These are phyloP conservation scores for Tetragonula carbonaria DNA, from an alignment of 2,888 invertebrate species.

Conservation along the genomic window DNA sequence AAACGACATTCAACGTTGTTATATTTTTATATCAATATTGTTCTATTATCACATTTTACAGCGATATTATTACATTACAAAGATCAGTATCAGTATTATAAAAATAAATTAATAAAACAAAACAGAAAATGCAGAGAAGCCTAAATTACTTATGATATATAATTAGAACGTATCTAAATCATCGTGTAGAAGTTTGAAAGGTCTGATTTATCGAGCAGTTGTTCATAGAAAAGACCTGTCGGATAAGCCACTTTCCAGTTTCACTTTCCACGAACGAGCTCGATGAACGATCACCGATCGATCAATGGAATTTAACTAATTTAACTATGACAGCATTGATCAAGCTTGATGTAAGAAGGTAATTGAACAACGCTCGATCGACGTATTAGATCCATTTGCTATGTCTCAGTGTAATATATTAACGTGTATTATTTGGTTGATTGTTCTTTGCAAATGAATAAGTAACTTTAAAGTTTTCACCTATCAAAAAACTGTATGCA, in stretches of 20 bases:
- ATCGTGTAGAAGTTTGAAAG: neutral
- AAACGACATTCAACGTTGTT: no score
- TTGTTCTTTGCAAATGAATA: no score
- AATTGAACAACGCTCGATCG: constrained; percentile 33
- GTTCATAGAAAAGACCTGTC: neutral
- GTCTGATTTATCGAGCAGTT: neutral
- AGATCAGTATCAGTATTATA: neutral
- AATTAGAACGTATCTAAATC: neutral
- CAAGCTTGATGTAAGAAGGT: constrained; percentile 34
- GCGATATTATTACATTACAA: no score
- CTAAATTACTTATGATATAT: neutral
- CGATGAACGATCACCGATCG: neutral
- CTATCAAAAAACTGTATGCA: no score
- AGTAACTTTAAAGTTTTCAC: no score
- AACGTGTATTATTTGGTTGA: no score
- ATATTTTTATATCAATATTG: no score
- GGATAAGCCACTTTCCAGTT: neutral
- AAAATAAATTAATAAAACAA: neutral
- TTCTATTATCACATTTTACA: no score
- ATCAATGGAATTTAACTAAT: constrained; percentile 29
- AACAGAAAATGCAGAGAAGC: neutral
- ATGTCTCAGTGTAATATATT: no score
- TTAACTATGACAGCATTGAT: constrained; percentile 41
- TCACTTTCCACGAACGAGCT: constrained; percentile 7
- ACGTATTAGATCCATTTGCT: no score